Evolutionary conservation across 2,888 invertebrate genomes (phyloP), one percentile per base, ranked within the genome.

Genomic region (Plemyria rubiginata): DNA sequence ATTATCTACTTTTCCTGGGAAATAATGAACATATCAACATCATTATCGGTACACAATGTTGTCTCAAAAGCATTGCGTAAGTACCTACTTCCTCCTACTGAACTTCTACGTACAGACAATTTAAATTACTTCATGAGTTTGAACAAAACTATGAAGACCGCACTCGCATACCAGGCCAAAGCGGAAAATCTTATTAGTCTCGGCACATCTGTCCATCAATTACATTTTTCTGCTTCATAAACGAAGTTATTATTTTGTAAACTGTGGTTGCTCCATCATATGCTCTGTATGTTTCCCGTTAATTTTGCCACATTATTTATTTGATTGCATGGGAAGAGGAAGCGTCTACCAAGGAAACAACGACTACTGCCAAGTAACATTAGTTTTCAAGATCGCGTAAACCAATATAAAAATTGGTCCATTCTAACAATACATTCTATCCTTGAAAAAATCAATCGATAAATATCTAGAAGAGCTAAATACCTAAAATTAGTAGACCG

Each of bases 161-260:
- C 41, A 46, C 32, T 16, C 55, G 55, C 28, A 55, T 48, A 52
- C 40, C 40, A 56, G 29, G 41, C 43, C 36, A 53, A 59, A 56
- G 52, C 45, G 45, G 55, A 57, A 66, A 62, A 60, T 62, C 45
- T 36, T 50, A 55, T 62, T 66, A 59, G 55, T 53, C 40, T 58
- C 50, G 54, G 40, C 60, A 50, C 53, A 45, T 53, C 52, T 52
- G 15, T 59, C 28, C 22, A 36, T 43, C 55, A 55, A 29, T 49
- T 59, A 53, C 45, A 15, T 52, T 48, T 52, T 48, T 50, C 48
- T 53, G 45, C 16, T 53, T 60, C 49, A 29, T 62, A 38, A 15
- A 16, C 38, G 12, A 46, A 11, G 51, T 51, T 53, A 2, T 28
- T 45, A 50, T 32, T 5, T 48, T 48, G n/a, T n/a, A 13, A 38